A percentile compares a stretch with the other conserved stretches of the same genome.
Evolutionary conservation across 1,140 invertebrate species (phyloP).

Genomic region (Conus ventricosus): DNA sequence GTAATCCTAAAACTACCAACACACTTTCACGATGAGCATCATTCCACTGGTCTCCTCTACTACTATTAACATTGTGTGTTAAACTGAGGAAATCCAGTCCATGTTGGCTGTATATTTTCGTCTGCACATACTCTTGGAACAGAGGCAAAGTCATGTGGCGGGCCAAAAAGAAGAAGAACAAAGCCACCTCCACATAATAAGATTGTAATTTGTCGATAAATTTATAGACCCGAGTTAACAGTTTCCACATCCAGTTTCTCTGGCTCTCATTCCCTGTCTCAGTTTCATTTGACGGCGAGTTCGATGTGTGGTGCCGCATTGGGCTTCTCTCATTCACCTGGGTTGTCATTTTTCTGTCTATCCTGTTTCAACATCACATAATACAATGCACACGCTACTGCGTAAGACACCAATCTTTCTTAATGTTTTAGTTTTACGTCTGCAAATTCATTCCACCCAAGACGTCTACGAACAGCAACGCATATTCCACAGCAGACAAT

Average conservation of each 20-base stretch:
- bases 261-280: not conserved
- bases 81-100: slow-evolving; percentile 50
- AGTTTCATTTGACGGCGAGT: not conserved
- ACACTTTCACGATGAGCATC: slow-evolving; percentile 65
- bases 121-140: slow-evolving; percentile 69
- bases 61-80: slow-evolving; percentile 19
- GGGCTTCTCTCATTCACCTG: slow-evolving; percentile 14
- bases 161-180: slow-evolving; percentile 67
- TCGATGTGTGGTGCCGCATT: not conserved
- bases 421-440: too few species aligned
- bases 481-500: slow-evolving; percentile 8
- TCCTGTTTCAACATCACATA: not conserved
- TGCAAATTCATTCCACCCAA: too few species aligned
- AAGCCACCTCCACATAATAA: slow-evolving; percentile 67
- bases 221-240: slow-evolving; percentile 33
- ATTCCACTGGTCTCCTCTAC: slow-evolving; percentile 44
- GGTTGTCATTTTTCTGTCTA: slow-evolving; percentile 9
- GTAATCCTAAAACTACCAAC: slow-evolving; percentile 61
- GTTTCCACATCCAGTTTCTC: slow-evolving; percentile 18
- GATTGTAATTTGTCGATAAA: slow-evolving; percentile 55
- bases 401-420: too few species aligned
- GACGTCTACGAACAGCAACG: too few species aligned
- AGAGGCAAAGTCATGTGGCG: slow-evolving; percentile 70
- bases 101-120: slow-evolving; percentile 61
- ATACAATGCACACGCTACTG: not conserved